Evolutionary conservation across 2,797 vertebrate species (phyloP).

Genomic region (Notamacropus eugenii): DNA sequence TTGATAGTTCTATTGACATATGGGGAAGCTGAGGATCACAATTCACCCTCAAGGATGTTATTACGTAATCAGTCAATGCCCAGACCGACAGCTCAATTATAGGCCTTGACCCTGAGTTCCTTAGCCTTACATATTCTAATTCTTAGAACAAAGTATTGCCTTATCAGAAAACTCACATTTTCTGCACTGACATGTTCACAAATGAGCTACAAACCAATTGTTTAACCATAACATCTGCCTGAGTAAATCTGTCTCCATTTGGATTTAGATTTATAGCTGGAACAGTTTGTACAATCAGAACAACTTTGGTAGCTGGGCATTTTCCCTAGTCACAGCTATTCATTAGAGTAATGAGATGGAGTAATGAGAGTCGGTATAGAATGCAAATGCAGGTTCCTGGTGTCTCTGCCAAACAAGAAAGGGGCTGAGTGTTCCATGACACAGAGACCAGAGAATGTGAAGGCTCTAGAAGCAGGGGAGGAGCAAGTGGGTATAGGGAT

Average conservation of each 20-base stretch:
- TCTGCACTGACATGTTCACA: neutral
- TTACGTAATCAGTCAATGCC: neutral
- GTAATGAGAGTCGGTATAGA: neutral
- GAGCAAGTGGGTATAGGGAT: neutral
- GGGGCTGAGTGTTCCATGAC: neutral
- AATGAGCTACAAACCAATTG: slow-evolving; percentile 33
- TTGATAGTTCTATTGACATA: neutral
- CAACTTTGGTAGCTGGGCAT: neutral
- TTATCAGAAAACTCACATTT: neutral
- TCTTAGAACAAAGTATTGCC: neutral
- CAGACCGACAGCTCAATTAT: neutral
- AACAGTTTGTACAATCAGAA: slow-evolving; percentile 34
- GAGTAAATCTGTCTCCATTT: slow-evolving; percentile 48
- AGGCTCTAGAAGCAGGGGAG: neutral
- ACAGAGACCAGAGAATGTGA: neutral
- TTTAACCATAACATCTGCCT: slow-evolving; percentile 38
- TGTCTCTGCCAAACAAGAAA: neutral
- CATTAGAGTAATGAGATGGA: slow-evolving; percentile 14
- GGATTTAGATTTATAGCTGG: slow-evolving; percentile 41
- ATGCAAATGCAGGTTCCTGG: neutral
- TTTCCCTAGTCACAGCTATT: neutral
- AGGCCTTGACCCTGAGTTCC: neutral
- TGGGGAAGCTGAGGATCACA: neutral
- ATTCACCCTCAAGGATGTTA: neutral
- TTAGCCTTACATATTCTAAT: neutral